A percentile compares a stretch with the other conserved stretches of the same genome.
These are phyloP conservation scores for Conus ventricosus DNA, from an alignment of 1,140 invertebrate genomes.

Conservation along the genomic window DNA sequence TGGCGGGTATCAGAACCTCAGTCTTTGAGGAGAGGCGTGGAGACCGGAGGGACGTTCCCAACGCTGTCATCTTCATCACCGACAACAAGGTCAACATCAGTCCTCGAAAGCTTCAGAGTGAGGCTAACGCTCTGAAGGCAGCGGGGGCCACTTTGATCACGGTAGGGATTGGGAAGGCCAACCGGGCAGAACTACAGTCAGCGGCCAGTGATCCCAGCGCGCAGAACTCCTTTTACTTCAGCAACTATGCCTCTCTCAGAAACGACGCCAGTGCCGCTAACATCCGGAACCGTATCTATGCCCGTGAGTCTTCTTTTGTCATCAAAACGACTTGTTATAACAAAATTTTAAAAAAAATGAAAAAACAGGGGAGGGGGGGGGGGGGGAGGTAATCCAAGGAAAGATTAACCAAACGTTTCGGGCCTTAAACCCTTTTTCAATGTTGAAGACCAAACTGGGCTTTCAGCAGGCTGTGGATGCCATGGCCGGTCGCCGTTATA, in stretches of 20 bases:
- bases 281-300: slow-evolving; percentile 37
- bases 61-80: slow-evolving; percentile 59
- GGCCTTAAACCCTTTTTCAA: too few species aligned
- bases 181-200: slow-evolving; percentile 44
- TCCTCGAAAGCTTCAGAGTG: slow-evolving; percentile 37
- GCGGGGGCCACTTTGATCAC: slow-evolving; percentile 52
- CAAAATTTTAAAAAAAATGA: neutral
- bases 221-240: slow-evolving; percentile 39
- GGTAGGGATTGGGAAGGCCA: slow-evolving; percentile 47
- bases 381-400: neutral
- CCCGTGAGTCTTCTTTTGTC: slow-evolving; percentile 46
- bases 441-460: slow-evolving; percentile 35
- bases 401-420: too few species aligned
- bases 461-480: slow-evolving; percentile 25
- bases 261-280: slow-evolving; percentile 35
- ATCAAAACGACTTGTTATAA: too few species aligned
- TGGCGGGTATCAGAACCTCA: slow-evolving; percentile 52
- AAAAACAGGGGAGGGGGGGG: neutral
- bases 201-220: slow-evolving; percentile 53
- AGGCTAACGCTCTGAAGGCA: slow-evolving; percentile 51
- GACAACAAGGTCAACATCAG: slow-evolving; percentile 49
- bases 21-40: slow-evolving; percentile 48
- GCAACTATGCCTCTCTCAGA: slow-evolving; percentile 30
- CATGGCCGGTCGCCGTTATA: neutral
- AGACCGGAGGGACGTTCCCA: slow-evolving; percentile 57